Base-by-base conservation (phyloP, 2,113 vertebrate genomes). In the Mesocricetus auratus region DNA sequence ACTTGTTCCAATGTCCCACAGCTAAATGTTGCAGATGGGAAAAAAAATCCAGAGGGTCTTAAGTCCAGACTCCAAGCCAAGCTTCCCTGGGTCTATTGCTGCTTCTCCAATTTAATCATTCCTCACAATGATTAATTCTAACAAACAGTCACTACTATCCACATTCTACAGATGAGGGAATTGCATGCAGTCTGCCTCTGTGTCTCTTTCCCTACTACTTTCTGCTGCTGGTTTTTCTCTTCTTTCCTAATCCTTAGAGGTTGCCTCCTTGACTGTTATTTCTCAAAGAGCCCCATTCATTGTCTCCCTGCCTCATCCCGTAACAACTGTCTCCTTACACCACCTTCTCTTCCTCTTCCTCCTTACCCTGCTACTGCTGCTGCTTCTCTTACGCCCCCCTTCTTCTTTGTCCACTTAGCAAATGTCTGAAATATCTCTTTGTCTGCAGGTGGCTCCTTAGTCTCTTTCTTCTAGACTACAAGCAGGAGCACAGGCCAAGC, bases 341-440 rank as follows among this genome's bases (percentile, higher is more conserved):
- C 29, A 9, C 86, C 36, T 77, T n/a, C 73, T n/a, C 31, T 47
- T 71, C 31, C 4, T 73, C 45, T 42, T 9, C 60, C 15, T 50
- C 36, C 4, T 3, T 16, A 33, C 19, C 82, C 15, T 21, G 2
- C 15, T 21, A 2, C 53, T 33, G 3, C 60, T 56, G 83, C 45
- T 71, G 0, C 39, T 58, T 39, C 15, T 7, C 22, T 24, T 50
- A 22, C 33, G 6, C 7, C 24, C 78, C 1, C 1, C 3, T 13
- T 7, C 15, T n/a, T 53, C 15, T 36, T 60, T 90, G 31, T 85
- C 47, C 64, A 62, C 22, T n/a, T 66, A 77, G 3, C 42, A 71
- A 3, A 3, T 26, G 6, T 58, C 66, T 31, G 0, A 93, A 78
- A 89, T 5, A n/a, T 42, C 21, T 26, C n/a, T 87, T 60, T 93